phyloP scores from a whole-genome alignment of 2,113 vertebrate species.

The Onychostoma macrolepis region DNA sequence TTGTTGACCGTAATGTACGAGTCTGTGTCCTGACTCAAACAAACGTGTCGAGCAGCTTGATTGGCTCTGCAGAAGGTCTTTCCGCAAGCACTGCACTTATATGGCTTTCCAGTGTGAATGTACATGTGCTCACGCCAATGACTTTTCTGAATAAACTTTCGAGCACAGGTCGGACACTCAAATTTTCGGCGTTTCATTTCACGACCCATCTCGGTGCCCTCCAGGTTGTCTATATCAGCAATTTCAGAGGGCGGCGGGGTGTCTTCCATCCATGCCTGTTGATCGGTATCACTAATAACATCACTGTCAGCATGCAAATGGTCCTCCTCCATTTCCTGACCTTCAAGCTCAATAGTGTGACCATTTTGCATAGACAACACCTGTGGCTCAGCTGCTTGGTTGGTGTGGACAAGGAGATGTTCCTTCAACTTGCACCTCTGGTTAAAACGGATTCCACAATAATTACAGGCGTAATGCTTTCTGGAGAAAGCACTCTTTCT shows the following conservation, averaged over 20 bases:
- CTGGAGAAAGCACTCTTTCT: slow-evolving; percentile 84
- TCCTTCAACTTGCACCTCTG: slow-evolving; percentile 83
- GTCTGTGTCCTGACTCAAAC: slow-evolving; percentile 84
- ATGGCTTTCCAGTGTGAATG: slow-evolving; percentile 89
- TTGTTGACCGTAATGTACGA: slow-evolving; percentile 87
- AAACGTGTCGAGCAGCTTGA: slow-evolving; percentile 86
- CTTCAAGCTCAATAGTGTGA: slow-evolving; percentile 65
- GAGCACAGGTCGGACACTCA: slow-evolving; percentile 85
- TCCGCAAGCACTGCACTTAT: slow-evolving; percentile 87
- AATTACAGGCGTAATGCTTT: slow-evolving; percentile 85
- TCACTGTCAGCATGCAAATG: slow-evolving; percentile 68
- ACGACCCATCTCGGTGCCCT: slow-evolving; percentile 82
- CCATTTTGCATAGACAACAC: slow-evolving; percentile 59
- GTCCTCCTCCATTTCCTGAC: slow-evolving; percentile 77
- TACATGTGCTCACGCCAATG: slow-evolving; percentile 93
- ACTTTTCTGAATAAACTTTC: slow-evolving; percentile 89
- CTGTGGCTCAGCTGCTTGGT: slow-evolving; percentile 64
- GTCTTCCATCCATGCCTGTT: slow-evolving; percentile 78
- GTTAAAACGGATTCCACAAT: slow-evolving; percentile 83
- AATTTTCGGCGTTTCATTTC: slow-evolving; percentile 86
- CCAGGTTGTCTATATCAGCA: slow-evolving; percentile 87
- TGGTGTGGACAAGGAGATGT: slow-evolving; percentile 84
- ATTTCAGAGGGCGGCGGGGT: slow-evolving; percentile 85
- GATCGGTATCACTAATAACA: slow-evolving; percentile 81
- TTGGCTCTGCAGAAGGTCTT: slow-evolving; percentile 89